A percentile compares a stretch with the other conserved stretches of the same genome.
These are phyloP conservation scores for Ormyrus thymus DNA, from an alignment of 2,888 invertebrate genomes.

Conservation along the genomic window DNA sequence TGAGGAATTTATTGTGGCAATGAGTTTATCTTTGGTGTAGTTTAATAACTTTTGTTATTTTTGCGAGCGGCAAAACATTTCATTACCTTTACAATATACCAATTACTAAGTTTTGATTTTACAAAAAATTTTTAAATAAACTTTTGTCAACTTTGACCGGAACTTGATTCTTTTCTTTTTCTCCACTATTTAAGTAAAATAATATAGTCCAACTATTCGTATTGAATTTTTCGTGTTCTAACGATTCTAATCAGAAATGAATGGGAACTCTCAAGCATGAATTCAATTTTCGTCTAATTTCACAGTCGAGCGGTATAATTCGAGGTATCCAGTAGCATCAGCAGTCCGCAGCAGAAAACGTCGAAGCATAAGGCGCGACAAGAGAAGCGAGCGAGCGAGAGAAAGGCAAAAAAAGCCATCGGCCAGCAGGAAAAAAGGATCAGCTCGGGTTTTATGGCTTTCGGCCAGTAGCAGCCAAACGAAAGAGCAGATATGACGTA, in stretches of 20 bases:
- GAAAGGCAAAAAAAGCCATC: neutral
- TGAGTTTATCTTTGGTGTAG: too few species aligned
- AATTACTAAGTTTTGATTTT: too few species aligned
- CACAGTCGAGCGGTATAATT: conserved; percentile 27
- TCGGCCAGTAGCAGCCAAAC: conserved; percentile 4
- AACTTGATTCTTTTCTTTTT: too few species aligned
- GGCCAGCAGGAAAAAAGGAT: neutral
- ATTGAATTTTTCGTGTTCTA: too few species aligned
- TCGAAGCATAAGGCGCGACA: conserved; percentile 13
- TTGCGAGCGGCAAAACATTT: too few species aligned
- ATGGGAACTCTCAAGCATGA: conserved; percentile 6
- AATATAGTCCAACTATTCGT: too few species aligned
- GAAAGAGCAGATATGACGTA: conserved; percentile 69
- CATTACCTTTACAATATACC: too few species aligned
- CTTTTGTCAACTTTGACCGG: too few species aligned
- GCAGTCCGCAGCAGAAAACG: conserved; percentile 6
- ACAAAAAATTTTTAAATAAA: too few species aligned
- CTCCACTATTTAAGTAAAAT: too few species aligned
- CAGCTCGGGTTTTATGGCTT: conserved; percentile 33
- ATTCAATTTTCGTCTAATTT: conserved; percentile 39
- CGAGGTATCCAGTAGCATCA: neutral
- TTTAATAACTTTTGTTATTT: too few species aligned
- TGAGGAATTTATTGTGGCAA: conserved; percentile 23
- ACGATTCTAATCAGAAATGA: conserved; percentile 9
- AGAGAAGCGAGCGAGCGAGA: neutral